phyloP scores from a whole-genome alignment of 2,113 vertebrate species.

The Gulo gulo region DNA sequence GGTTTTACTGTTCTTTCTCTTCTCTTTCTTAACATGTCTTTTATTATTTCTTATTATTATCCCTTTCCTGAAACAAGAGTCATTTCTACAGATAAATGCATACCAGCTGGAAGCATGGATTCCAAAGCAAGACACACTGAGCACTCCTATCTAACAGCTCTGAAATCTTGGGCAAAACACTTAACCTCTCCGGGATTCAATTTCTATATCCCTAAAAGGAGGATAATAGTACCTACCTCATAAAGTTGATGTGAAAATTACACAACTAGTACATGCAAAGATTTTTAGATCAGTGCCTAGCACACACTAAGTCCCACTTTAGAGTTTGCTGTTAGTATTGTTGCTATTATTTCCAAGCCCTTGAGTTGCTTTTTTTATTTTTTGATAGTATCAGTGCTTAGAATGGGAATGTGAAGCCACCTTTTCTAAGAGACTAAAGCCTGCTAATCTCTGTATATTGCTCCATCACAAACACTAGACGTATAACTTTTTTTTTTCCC shows the following conservation, averaged over 20 bases:
- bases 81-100: conserved; percentile 23
- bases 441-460: conserved; percentile 9
- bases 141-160: background rate
- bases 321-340: background rate
- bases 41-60: background rate
- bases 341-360: background rate
- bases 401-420: background rate
- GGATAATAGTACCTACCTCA: background rate
- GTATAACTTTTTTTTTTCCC: conserved; percentile 44
- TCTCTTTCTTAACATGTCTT: background rate
- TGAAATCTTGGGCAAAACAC: background rate
- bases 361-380: background rate
- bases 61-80: conserved; percentile 24
- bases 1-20: background rate
- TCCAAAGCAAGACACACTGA: background rate
- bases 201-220: background rate
- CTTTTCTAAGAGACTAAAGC: background rate
- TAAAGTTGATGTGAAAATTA: background rate
- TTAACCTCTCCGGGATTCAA: background rate
- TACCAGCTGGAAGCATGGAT: background rate
- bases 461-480: conserved; percentile 16
- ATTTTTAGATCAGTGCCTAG: background rate
- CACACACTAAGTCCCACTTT: background rate
- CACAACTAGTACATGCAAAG: background rate
- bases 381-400: background rate